Evolutionary conservation across 2,113 vertebrate species (phyloP), one percentile per base, ranked within the genome.

Genomic region (Silurus asotus): DNA sequence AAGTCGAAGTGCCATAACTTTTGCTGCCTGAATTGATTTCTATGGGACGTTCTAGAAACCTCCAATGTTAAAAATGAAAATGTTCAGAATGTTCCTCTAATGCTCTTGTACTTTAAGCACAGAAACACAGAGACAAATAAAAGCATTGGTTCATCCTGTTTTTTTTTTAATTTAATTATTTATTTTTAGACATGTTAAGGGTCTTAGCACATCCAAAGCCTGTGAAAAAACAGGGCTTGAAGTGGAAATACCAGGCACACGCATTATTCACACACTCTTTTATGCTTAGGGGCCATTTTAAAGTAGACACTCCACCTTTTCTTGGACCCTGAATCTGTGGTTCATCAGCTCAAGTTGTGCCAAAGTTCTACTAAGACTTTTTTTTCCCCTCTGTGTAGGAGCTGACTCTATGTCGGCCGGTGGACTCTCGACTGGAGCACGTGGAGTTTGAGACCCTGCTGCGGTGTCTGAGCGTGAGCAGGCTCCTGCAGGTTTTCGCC

Each of bases 381-480:
- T 69, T 20, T 72, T 8, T 58, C n/a, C 51, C 74, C 13, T 82
- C 45, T 20, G 15, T 23, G 9, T 91, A 99, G 98, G 97, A 96
- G 0, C 94, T 99, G 92, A 97, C 97, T 23, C 93, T 99, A 72
- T 97, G 97, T 88, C 96, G 98, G 10, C 98, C 98, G 0, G 90
- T 96, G 88, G 98, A 99, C 90, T 99, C 98, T 0, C 93, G 98
- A 9, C 86, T 99, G 23, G 98, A 99, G 58, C 98, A 99, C 0
- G 97, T 99, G n/a, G 97, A 99, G 91, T 99, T 99, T 0, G 96
- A 97, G 65, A 97, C 96, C 88, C 94, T 99, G 67, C 93, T 99
- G 82, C 95, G 95, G 91, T 98, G 97, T 74, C 94, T 99, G 0
- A 96, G 96, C 0, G 94, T 97, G 5, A 90, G 94, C 51, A 96